Base-by-base conservation (phyloP, 2,797 vertebrate species). In the Craterocephalus amniculus region DNA sequence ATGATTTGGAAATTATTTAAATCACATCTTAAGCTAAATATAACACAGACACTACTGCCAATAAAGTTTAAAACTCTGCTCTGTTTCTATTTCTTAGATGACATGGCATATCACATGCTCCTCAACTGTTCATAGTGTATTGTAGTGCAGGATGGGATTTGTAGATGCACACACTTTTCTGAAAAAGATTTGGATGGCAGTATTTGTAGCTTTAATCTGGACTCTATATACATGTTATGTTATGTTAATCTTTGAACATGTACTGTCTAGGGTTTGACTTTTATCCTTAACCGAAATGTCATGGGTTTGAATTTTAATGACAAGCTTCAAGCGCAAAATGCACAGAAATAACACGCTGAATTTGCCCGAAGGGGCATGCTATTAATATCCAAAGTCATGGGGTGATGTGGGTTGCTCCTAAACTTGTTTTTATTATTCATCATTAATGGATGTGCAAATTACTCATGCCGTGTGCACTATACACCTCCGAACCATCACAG, bases 391-490 rank as follows among this genome's bases (percentile, higher is more conserved):
- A 35, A 51, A 35, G 12, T 16, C 20, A 18, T 51, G 31, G 29
- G 34, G 20, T 16, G 9, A 18, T 49, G 57, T 8, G 14, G 12
- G 29, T 49, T 63, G 29, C 22, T 48, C 3, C 22, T 14, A 62
- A 52, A 63, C 31, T 2, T 62, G 32, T 16, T 51, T 51, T 22
- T 18, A 34, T 49, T 14, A 7, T 63, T 63, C 16, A 54, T 18
- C 32, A 64, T 64, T 13, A 26, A 64, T 63, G 45, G 27, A 31
- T 51, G 29, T 62, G 43, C n/a, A 34, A 14, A 24, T 49, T 32
- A 51, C 22, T 52, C n/a, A 48, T n/a, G 6, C 12, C 12, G 9
- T 49, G 29, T 34, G 12, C 40, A 34, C 60, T 34, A 63, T 31
- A 43, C 6, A n/a, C 18, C 31, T 57, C 31, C 56, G 49, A 43